Conservation (phyloP, 2,888 invertebrate species). For the Cremastobaeus sp. region DNA sequence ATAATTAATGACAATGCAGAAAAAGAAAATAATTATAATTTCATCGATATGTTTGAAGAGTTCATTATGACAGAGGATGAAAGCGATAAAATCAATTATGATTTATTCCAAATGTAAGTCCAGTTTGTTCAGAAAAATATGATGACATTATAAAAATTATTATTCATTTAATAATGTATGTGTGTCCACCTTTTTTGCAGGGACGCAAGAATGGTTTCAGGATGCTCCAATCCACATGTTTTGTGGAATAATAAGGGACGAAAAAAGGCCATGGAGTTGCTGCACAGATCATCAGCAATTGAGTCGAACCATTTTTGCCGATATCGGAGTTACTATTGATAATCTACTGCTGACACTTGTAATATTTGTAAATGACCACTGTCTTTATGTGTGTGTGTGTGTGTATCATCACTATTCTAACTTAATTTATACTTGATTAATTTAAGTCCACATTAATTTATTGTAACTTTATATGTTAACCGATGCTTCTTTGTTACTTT, state of each 20-base stretch:
- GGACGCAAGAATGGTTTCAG: conserved; percentile 69
- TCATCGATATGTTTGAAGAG: conserved; percentile 64
- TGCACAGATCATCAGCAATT: too few species aligned
- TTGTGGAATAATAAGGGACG: conserved; percentile 67
- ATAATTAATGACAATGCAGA: conserved; percentile 20
- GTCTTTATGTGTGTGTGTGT: too few species aligned
- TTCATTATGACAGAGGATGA: conserved; percentile 57
- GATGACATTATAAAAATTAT: too few species aligned
- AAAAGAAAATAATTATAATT: conserved; percentile 40
- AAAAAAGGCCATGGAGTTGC: conserved; percentile 60
- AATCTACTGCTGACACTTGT: too few species aligned
- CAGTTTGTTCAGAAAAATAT: too few species aligned
- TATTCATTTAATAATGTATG: too few species aligned
- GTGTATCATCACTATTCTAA: too few species aligned
- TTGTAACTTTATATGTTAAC: background rate
- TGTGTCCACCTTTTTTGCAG: conserved; percentile 58
- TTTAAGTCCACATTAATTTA: too few species aligned
- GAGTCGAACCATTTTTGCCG: too few species aligned
- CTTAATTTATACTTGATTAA: too few species aligned
- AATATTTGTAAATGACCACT: too few species aligned
- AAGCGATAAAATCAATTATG: conserved; percentile 57
- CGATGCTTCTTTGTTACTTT: background rate
- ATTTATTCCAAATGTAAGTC: conserved; percentile 66
- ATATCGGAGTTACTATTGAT: too few species aligned
- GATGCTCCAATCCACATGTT: conserved; percentile 65